Evolutionary conservation across 2,797 vertebrate genomes (phyloP), one percentile per base, ranked within the genome.

Genomic region (Coregonus sp.): DNA sequence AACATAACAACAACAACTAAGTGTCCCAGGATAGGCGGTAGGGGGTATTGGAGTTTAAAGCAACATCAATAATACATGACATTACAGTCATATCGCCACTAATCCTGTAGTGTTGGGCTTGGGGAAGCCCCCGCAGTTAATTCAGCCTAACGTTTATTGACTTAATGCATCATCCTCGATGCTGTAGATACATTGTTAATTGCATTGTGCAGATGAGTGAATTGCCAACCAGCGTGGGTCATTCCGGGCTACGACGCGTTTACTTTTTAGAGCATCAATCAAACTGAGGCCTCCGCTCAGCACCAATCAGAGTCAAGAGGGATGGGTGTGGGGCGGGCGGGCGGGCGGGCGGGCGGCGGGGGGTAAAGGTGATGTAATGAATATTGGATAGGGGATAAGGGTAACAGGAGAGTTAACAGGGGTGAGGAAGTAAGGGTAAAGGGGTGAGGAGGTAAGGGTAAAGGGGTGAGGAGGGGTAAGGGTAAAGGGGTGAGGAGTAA

Each of bases 141-240:
- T 75, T 74, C 59, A 81, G 50, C 77, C 75, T 73, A 78, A 50
- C 76, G 68, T 12, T 6, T 11, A 63, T 50, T 29, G 25, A n/a
- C 51, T 18, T 52, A 70, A 37, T 6, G 25, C 65, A 61, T 14
- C 20, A 61, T 35, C 11, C 67, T 35, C 15, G 6, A 52, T 31
- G 51, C n/a, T 56, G 20, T 51, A 5, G 52, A 15, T 70, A 72
- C 51, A 75, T 25, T 33, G 67, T 9, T 69, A 47, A 33, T 63
- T 29, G 56, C 29, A 73, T 35, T 52, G 72, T 77, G 33, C 6
- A 70, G 20, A 47, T 11, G 40, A 18, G 50, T 35, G 56, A 63
- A 75, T 14, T 65, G 63, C 59, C 69, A 56, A 76, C 69, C 14
- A 40, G 51, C 6, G 18, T 50, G 20, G 75, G 69, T 71, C 69